Base-by-base conservation (phyloP, 2,888 invertebrate species). In the Globia sparganii region DNA sequence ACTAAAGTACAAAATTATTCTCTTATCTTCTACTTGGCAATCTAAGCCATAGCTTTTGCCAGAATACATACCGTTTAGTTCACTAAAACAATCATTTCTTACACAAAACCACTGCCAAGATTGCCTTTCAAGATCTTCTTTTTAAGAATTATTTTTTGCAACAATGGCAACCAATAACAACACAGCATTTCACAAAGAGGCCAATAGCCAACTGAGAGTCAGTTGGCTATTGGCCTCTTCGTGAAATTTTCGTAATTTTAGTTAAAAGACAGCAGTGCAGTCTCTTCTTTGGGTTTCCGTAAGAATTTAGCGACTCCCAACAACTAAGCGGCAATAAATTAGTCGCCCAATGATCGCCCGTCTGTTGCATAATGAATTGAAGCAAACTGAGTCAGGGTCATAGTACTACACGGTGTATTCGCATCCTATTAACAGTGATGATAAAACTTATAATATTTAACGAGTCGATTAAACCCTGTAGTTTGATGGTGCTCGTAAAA, bases 381-480 rank as follows among this genome's bases (percentile, higher is more conserved):
- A 72, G 84, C 87, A 80, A 92, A 90, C 88, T 91, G 90, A 94
- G 93, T 92, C 94, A 94, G 91, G 93, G 94, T 91, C 92, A 77
- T 62, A 83, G 84, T 64, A 74, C 75, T 77, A 72, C 87, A 84
- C 81, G 84, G 87, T 77, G 89, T 85, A 88, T 85, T 87, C 78
- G 75, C 79, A 85, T 71, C 76, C 59, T 70, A 81, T 80, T 78
- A 86, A 84, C 46, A 18, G 21, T 40, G 66, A 86, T 83, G 62
- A 62, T 81, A 79, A 75, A 86, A 78, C 56, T 84, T 72, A 69
- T 69, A 81, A 77, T 84, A 88, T 85, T 86, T 72, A 76, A 78
- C 62, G 65, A 73, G 71, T 73, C 61, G 46, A 76, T 64, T 53
- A 71, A 69, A 74, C 67, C 31, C 34, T 34, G 49, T 73, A 28